Conservation (phyloP, 2,113 vertebrate species). For the Fulica atra region DNA sequence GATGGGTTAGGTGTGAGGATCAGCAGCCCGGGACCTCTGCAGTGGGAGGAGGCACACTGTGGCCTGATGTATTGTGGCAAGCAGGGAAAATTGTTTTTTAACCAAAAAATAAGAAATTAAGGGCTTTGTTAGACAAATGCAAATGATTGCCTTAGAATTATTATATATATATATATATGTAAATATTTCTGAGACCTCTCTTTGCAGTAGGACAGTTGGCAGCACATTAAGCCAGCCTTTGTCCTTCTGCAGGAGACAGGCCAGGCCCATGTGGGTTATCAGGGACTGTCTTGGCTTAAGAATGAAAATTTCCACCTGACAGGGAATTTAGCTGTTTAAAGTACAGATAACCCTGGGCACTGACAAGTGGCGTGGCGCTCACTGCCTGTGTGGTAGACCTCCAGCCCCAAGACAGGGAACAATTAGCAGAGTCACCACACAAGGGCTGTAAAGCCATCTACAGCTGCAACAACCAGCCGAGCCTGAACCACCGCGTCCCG, state of each 20-base stretch:
- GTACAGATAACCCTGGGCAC: neutral
- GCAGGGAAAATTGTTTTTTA: too few relatives aligned
- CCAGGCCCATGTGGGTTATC: neutral
- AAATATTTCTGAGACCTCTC: neutral
- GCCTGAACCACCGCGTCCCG: neutral
- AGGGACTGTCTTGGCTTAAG: neutral
- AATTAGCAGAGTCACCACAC: neutral
- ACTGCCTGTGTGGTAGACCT: too few relatives aligned
- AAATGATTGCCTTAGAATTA: neutral
- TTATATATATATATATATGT: too few relatives aligned
- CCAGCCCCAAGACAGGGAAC: neutral
- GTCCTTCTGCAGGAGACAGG: neutral
- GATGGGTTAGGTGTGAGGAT: neutral
- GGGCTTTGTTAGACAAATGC: neutral
- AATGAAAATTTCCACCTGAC: neutral
- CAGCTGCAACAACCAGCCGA: rapidly evolving
- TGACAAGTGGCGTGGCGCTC: too few relatives aligned
- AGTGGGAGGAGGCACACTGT: neutral
- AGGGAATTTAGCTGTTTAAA: neutral
- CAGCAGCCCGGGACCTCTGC: neutral
- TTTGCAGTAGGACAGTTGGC: neutral
- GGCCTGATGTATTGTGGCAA: neutral
- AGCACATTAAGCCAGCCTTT: neutral
- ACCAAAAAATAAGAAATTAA: neutral
- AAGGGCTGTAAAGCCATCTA: neutral